These are phyloP conservation scores for Caerostris extrusa DNA, from an alignment of 1,140 invertebrate genomes.

Conservation along the genomic window DNA sequence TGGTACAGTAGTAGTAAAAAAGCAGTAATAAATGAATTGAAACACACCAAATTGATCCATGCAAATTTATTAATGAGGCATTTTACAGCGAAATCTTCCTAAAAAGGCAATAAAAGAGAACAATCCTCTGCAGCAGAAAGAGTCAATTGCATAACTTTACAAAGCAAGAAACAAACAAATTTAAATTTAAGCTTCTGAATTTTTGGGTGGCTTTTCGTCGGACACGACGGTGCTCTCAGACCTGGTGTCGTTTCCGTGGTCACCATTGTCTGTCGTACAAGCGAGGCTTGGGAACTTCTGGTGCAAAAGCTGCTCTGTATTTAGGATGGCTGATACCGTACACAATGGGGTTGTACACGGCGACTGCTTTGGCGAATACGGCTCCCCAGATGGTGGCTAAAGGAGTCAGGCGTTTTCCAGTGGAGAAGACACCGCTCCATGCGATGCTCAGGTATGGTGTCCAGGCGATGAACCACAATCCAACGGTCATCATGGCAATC, in stretches of 20 bases:
- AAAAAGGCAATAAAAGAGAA: conserved; percentile 21
- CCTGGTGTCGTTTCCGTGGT: conserved; percentile 67
- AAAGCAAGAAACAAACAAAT: conserved; percentile 27
- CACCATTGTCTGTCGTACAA: conserved; percentile 80
- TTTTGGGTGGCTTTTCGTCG: conserved; percentile 74
- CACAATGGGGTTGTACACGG: conserved; percentile 91
- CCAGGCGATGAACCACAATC: conserved; percentile 92
- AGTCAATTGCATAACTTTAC: conserved; percentile 7
- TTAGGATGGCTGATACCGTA: conserved; percentile 92
- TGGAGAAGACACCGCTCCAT: conserved; percentile 88
- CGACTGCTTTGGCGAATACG: conserved; percentile 89
- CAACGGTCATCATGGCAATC: conserved; percentile 91
- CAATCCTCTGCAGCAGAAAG: not conserved
- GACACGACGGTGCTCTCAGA: conserved; percentile 72
- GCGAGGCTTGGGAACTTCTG: conserved; percentile 87
- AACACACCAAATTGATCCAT: not conserved
- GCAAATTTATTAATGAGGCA: conserved; percentile 46
- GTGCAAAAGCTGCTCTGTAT: conserved; percentile 87
- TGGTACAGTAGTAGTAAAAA: not conserved
- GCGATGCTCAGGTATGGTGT: conserved; percentile 92
- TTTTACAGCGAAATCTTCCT: conserved; percentile 13
- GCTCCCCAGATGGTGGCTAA: conserved; percentile 90
- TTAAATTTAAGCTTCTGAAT: conserved; percentile 70
- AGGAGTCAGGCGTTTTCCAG: conserved; percentile 83
- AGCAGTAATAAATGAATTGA: not conserved